Conservation (phyloP, 2,797 vertebrate species). For the Neostethus bicornis region DNA sequence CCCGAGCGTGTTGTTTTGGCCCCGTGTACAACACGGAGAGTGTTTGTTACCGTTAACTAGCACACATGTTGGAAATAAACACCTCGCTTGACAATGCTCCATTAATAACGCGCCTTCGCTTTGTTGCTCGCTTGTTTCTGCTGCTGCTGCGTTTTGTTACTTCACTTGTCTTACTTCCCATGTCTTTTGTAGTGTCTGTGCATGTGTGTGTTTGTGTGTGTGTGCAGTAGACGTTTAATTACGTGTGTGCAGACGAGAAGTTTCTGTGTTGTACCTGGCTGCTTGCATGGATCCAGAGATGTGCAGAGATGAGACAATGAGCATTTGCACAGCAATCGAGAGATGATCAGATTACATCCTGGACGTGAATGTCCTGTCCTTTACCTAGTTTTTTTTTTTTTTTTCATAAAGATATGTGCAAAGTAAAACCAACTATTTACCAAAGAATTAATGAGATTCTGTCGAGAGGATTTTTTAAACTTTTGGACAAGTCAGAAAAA, state of each 20-base stretch:
- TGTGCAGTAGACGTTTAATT: neutral
- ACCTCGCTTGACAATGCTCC: conserved; percentile 63
- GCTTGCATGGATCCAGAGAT: conserved; percentile 21
- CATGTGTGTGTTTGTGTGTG: conserved; percentile 10
- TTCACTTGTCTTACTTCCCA: conserved; percentile 62
- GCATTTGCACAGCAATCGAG: conserved; percentile 12
- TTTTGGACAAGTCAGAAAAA: neutral
- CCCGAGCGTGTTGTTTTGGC: conserved; percentile 66
- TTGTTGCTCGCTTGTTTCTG: conserved; percentile 74
- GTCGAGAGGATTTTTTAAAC: neutral
- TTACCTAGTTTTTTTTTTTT: too few relatives aligned
- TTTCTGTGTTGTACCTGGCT: conserved; percentile 14
- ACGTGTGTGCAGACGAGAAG: conserved; percentile 12
- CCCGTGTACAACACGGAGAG: conserved; percentile 64
- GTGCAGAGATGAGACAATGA: conserved; percentile 25
- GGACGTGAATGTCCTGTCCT: neutral
- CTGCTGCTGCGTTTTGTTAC: conserved; percentile 76
- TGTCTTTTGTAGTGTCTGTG: conserved; percentile 45
- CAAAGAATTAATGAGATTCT: neutral
- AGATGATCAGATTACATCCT: conserved; percentile 25
- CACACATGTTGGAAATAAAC: conserved; percentile 81
- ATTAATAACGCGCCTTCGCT: conserved; percentile 76
- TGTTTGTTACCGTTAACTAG: conserved; percentile 80
- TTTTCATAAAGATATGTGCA: too few relatives aligned
- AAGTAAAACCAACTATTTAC: neutral